phyloP scores from a whole-genome alignment of 1,140 invertebrate genomes.

The Glossosoma conforme region DNA sequence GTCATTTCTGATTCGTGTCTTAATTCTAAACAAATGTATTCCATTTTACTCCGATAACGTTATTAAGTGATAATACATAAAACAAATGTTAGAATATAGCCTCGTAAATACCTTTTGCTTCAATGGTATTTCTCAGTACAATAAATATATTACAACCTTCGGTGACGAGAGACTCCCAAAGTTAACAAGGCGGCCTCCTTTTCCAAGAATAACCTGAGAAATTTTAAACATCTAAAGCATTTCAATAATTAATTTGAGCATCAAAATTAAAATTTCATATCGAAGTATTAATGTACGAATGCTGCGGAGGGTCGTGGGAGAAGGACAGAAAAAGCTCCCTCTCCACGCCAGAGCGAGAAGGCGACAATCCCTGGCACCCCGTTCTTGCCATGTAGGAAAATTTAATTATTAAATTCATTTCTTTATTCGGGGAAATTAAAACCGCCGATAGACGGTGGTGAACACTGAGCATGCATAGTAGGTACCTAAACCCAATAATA shows the following conservation, averaged over 20 bases:
- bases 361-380: slow-evolving; percentile 18
- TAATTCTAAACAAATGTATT: too few species aligned
- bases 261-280: slow-evolving; percentile 31
- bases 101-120: too few species aligned
- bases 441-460: slow-evolving; percentile 16
- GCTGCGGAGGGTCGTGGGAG: slow-evolving; percentile 11
- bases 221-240: slow-evolving; percentile 26
- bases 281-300: slow-evolving; percentile 20
- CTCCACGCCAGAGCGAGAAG: slow-evolving; percentile 3
- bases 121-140: too few species aligned
- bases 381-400: slow-evolving; percentile 25
- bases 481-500: too few species aligned
- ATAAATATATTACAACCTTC: too few species aligned
- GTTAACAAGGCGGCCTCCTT: too few species aligned
- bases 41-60: too few species aligned
- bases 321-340: slow-evolving; percentile 1
- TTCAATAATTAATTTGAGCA: slow-evolving; percentile 29
- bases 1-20: too few species aligned
- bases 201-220: slow-evolving; percentile 17
- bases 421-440: slow-evolving; percentile 26
- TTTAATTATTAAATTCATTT: slow-evolving; percentile 32
- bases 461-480: too few species aligned
- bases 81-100: too few species aligned
- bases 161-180: too few species aligned
- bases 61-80: too few species aligned